Evolutionary conservation across 1,140 invertebrate species (phyloP), one percentile per base, ranked within the genome.

Genomic region (Neodiprion fabricii): DNA sequence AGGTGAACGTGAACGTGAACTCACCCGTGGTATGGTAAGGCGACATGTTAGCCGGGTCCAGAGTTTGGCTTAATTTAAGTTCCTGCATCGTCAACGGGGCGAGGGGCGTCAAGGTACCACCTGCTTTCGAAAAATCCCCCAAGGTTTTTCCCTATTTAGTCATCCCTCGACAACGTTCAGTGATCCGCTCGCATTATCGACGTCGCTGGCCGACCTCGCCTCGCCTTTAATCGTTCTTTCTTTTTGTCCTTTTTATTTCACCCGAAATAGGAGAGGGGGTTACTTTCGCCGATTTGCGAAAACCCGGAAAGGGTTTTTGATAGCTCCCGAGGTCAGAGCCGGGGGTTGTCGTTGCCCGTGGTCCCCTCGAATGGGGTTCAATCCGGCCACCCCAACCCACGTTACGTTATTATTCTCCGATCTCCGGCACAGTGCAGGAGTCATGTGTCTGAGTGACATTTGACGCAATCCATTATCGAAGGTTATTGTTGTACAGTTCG

Each of bases 1-100:
- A 40, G 1, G 1, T 40, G 5, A 40, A 40, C 28, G 28, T 40
- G 28, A 40, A 40, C 28, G 11, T 69, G 79, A 86, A 88, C 86
- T 87, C 82, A 89, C 87, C 87, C 81, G 91, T 91, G 89, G 92
- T 91, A 83, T 93, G 92, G 84, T 93, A 93, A 77, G 92, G 92
- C 79, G 91, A 91, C 83, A 92, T 89, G 79, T 91, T 89, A 81
- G 91, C 88, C 81, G 91, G 91, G 80, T 93, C 91, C 79, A 92
- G 85, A 78, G 88, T 86, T 85, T 89, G 87, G 83, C 90, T 91
- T 79, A 93, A 89, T 90, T 93, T 94, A 89, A 94, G 91, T 83
- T 95, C 94, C 89, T 94, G 93, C 92, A 94, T 93, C 86, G 91
- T 93, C 86, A 94, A 92, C 81, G 93, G 93, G 72, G 93, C 92